Conservation (phyloP, 2,113 vertebrate species). For the Paraplagusia blochii region DNA sequence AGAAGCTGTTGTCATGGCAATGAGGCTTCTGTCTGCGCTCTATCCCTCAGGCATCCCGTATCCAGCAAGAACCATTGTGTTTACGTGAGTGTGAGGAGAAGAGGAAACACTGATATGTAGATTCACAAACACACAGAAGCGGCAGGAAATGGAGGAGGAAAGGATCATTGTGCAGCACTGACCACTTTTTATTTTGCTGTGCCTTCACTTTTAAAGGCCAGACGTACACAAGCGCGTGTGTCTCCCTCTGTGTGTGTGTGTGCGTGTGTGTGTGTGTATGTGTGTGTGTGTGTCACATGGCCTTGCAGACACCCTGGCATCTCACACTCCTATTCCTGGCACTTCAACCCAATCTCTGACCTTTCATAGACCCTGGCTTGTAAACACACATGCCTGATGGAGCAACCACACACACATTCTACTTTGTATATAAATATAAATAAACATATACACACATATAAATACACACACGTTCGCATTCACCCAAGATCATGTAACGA, state of each 20-base stretch:
- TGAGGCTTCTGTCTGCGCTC: constrained; percentile 77
- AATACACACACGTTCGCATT: constrained; percentile 43
- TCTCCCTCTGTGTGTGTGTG: constrained; percentile 14
- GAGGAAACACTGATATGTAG: not conserved
- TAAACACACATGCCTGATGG: constrained; percentile 40
- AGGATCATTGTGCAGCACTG: constrained; percentile 53
- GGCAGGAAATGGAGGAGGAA: constrained; percentile 25
- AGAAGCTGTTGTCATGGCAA: constrained; percentile 82
- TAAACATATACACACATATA: constrained; percentile 30
- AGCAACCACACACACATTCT: constrained; percentile 29
- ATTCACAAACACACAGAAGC: constrained; percentile 4
- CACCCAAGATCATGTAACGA: constrained; percentile 68
- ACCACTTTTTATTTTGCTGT: constrained; percentile 60
- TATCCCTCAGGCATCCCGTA: constrained; percentile 79
- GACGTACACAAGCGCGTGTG: not conserved
- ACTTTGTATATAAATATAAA: not conserved
- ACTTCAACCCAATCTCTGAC: constrained; percentile 73
- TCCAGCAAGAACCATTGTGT: constrained; percentile 75
- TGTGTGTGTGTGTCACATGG: constrained; percentile 38
- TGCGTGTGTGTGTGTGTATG: constrained; percentile 17
- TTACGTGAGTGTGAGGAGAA: constrained; percentile 56
- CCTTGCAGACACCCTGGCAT: constrained; percentile 71
- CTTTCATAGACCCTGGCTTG: constrained; percentile 66
- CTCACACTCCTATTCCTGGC: constrained; percentile 79
- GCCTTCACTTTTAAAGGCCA: constrained; percentile 37